Evolutionary conservation across 2,888 invertebrate species (phyloP).

Genomic region (Perizoma affinitatum): DNA sequence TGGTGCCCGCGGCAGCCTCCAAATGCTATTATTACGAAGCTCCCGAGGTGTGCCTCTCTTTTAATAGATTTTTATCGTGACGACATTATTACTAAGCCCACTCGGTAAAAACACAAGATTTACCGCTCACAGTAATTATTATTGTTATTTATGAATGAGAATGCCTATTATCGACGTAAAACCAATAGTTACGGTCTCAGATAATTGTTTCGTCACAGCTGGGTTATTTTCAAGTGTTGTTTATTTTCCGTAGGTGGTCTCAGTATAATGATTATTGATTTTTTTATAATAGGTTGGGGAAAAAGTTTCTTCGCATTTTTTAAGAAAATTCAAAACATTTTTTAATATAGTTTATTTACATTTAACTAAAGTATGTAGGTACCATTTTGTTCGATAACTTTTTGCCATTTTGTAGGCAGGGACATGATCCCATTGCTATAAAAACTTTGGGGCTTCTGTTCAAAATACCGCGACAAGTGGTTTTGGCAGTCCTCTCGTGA

Average conservation of each 20-base stretch:
- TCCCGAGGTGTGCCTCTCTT: conserved; percentile 64
- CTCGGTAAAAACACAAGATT: conserved; percentile 55
- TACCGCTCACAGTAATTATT: conserved; percentile 48
- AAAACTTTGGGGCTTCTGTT: no score
- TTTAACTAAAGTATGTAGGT: no score
- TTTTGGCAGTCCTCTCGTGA: no score
- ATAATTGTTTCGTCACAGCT: conserved; percentile 46
- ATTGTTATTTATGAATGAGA: conserved; percentile 58
- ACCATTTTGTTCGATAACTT: no score
- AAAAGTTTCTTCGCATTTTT: no score
- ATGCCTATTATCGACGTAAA: conserved; percentile 58
- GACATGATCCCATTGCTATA: no score
- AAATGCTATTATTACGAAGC: conserved; percentile 73
- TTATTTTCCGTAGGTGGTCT: conserved; percentile 37
- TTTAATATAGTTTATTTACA: no score
- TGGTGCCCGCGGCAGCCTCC: conserved; percentile 45
- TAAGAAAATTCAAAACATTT: no score
- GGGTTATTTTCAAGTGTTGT: conserved; percentile 29
- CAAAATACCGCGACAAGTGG: no score
- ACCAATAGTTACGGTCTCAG: conserved; percentile 49
- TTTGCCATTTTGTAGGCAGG: no score
- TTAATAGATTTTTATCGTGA: conserved; percentile 78
- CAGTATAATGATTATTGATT: conserved; percentile 4
- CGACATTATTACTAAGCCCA: conserved; percentile 70
- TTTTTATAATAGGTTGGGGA: no score